Conservation (phyloP, 2,888 invertebrate species). For the Cheiracanthium punctorium region DNA sequence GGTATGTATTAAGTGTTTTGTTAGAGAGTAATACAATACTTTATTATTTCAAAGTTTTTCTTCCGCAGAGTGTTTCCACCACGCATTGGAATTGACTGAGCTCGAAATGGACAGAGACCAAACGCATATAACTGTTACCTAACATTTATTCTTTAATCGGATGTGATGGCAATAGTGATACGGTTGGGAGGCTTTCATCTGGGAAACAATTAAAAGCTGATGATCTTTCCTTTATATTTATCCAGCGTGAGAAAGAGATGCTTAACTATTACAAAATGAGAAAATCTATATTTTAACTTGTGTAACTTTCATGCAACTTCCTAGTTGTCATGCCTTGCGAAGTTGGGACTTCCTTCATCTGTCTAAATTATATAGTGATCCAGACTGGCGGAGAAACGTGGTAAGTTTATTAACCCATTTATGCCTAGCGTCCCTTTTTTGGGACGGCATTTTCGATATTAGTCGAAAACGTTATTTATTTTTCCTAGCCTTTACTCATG, state of each 20-base stretch:
- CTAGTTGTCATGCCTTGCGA: background rate
- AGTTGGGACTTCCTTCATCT: slow-evolving; percentile 25
- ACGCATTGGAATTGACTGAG: too few species aligned
- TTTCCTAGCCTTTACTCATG: too few species aligned
- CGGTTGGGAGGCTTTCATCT: too few species aligned
- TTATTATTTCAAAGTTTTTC: too few species aligned
- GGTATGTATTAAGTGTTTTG: too few species aligned
- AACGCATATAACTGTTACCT: background rate
- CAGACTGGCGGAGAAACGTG: slow-evolving; percentile 38
- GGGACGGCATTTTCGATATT: too few species aligned
- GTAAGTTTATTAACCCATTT: slow-evolving; percentile 32
- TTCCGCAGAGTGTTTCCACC: too few species aligned
- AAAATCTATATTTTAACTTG: background rate
- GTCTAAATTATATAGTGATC: slow-evolving; percentile 16
- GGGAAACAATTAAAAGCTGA: background rate
- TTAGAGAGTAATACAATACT: too few species aligned
- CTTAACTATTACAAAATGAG: background rate
- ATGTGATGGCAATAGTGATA: background rate
- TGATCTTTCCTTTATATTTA: background rate
- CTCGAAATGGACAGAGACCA: too few species aligned
- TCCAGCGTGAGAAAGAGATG: background rate
- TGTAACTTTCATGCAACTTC: slow-evolving; percentile 8
- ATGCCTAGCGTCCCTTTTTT: too few species aligned
- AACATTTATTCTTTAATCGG: background rate
- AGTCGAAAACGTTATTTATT: too few species aligned